These are phyloP conservation scores for Acestrorhynchus altus DNA, from an alignment of 2,797 vertebrate species.

Conservation along the genomic window DNA sequence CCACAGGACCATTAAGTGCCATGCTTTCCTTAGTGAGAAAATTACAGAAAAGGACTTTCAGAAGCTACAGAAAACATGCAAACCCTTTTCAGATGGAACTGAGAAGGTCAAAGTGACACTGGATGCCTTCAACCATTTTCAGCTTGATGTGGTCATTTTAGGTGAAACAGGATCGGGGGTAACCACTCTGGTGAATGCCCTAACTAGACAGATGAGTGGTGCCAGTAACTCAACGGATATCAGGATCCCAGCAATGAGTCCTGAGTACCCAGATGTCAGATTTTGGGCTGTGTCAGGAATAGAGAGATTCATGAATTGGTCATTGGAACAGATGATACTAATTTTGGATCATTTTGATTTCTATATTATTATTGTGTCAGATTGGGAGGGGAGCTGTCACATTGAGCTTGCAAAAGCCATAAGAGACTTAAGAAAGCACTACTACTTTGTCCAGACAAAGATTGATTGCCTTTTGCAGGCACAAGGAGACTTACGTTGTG, in stretches of 20 bases:
- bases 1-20: neutral
- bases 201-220: slow-evolving; percentile 18
- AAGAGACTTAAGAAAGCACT: slow-evolving; percentile 35
- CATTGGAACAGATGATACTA: slow-evolving; percentile 10
- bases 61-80: slow-evolving; percentile 28
- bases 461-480: slow-evolving; percentile 36
- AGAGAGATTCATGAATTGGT: slow-evolving; percentile 23
- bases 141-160: slow-evolving; percentile 50
- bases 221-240: neutral
- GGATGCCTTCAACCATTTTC: slow-evolving; percentile 48
- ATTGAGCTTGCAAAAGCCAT: slow-evolving; percentile 43
- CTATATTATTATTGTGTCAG: slow-evolving; percentile 47
- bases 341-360: slow-evolving; percentile 43
- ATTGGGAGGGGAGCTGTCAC: slow-evolving; percentile 40
- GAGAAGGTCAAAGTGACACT: slow-evolving; percentile 19
- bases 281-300: slow-evolving; percentile 54
- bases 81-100: slow-evolving; percentile 1
- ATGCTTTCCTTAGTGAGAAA: slow-evolving; percentile 42
- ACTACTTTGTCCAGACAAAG: slow-evolving; percentile 54
- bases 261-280: slow-evolving; percentile 42
- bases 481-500: slow-evolving; percentile 23
- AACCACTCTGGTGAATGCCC: slow-evolving; percentile 38
- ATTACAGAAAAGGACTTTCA: slow-evolving; percentile 29
- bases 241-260: slow-evolving; percentile 28
- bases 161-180: slow-evolving; percentile 48